phyloP scores from a whole-genome alignment of 1,140 invertebrate species.

The Meloidogyne floridensis region DNA sequence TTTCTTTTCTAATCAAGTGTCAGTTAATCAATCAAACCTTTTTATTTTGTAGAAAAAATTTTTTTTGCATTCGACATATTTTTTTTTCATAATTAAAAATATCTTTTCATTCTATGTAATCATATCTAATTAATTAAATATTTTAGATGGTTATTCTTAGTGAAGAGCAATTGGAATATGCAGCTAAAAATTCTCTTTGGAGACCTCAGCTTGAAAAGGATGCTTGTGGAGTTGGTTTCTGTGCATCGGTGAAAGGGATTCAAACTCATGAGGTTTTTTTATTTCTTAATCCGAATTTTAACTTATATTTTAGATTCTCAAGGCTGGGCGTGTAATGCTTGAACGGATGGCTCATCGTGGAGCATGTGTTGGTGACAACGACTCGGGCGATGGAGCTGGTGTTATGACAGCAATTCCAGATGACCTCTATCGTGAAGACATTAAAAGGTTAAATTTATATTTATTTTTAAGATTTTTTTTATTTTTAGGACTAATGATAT shows the following conservation, averaged over 20 bases:
- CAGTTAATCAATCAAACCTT: too few species aligned
- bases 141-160: conserved; percentile 63
- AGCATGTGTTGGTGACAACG: conserved; percentile 96
- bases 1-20: too few species aligned
- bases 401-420: conserved; percentile 94
- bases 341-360: conserved; percentile 93
- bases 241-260: conserved; percentile 92
- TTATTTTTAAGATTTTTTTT: background rate
- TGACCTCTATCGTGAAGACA: conserved; percentile 80
- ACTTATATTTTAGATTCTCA: conserved; percentile 76
- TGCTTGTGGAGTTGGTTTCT: conserved; percentile 96
- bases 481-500: conserved; percentile 71
- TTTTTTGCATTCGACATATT: background rate
- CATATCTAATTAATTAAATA: too few species aligned
- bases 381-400: conserved; percentile 96
- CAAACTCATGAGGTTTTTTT: conserved; percentile 82
- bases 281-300: conserved; percentile 4
- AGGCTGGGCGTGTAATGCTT: conserved; percentile 88
- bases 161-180: conserved; percentile 54
- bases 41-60: too few species aligned
- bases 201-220: conserved; percentile 89
- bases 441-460: conserved; percentile 73
- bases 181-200: conserved; percentile 79
- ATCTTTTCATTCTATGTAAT: too few species aligned
- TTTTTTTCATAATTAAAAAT: background rate